phyloP scores from a whole-genome alignment of 1,140 invertebrate species.

The Oncopeltus fasciatus region DNA sequence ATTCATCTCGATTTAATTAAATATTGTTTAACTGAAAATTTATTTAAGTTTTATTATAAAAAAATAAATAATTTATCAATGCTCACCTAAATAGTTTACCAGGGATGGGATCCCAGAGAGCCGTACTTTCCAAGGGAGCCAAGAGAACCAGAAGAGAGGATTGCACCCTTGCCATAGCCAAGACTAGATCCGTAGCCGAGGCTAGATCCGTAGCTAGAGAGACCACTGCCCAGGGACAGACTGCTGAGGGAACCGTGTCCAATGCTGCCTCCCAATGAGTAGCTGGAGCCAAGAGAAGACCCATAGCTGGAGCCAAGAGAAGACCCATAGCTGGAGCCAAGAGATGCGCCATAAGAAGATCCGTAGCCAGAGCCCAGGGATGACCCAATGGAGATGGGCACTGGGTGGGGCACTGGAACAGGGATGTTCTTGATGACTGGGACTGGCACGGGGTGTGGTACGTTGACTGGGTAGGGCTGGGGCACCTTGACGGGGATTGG shows the following conservation, averaged over 20 bases:
- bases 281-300: background rate
- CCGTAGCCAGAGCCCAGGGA: background rate
- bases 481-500: slow-evolving; percentile 2
- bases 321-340: background rate
- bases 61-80: too few species aligned
- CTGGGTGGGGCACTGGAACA: slow-evolving; percentile 11
- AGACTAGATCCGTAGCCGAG: background rate
- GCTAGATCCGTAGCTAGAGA: background rate
- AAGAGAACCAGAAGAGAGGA: background rate
- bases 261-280: background rate
- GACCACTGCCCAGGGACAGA: background rate
- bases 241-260: background rate
- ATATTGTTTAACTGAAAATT: too few species aligned
- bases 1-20: too few species aligned
- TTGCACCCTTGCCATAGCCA: background rate
- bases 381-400: slow-evolving; percentile 9
- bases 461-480: background rate
- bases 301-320: background rate
- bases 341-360: background rate
- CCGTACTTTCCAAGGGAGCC: background rate
- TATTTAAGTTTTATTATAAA: too few species aligned
- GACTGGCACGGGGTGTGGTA: background rate
- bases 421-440: slow-evolving; percentile 20
- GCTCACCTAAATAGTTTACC: too few species aligned
- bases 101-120: background rate